Base-by-base conservation (phyloP, 1,140 invertebrate genomes). In the Meloidogyne chitwoodi region DNA sequence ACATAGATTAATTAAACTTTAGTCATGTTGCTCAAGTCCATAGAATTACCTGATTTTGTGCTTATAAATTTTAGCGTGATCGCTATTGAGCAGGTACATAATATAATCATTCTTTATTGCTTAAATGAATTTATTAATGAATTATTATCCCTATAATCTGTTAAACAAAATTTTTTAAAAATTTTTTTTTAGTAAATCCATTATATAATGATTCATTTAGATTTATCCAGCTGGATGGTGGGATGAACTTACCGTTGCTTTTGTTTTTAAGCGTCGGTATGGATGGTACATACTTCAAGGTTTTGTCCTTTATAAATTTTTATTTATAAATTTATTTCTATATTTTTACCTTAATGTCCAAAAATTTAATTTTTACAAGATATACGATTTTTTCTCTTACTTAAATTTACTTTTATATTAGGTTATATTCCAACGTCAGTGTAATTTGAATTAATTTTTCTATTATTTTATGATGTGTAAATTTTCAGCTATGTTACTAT, bases 231-330 rank as follows among this genome's bases (percentile, higher is more conserved):
- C 83, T 26, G 84, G 84, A 12, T 87, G 82, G 69, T 87, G 84
- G 84, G 86, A 87, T 80, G 85, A 86, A 69, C 74, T 86, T 26
- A 87, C 83, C 11, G 85, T 86, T 22, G 81, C 81, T 29, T 86
- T 86, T 73, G 72, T 80, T 2, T 86, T 86, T 77, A 79, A 85
- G 24, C 81, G 85, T 34, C 80, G 85, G 38, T 86, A 85, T 68
- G 85, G 86, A 26, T 86, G 85, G 85, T 86, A 86, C 75, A 79
- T 86, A 61, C 71, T 86, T 12, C 85, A 86, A 77, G 84, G 79
- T 65, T 27, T 62, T 31, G n/a, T 27, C 26, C 1, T 22, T 71
- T 71, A 29, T 71, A n/a, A 41, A 48, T n/a, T n/a, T n/a, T n/a
- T n/a, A n/a, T n/a, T n/a, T n/a, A n/a, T n/a, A n/a, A n/a, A n/a